phyloP scores from a whole-genome alignment of 2,888 invertebrate species.

The Caenorhabditis japonica region DNA sequence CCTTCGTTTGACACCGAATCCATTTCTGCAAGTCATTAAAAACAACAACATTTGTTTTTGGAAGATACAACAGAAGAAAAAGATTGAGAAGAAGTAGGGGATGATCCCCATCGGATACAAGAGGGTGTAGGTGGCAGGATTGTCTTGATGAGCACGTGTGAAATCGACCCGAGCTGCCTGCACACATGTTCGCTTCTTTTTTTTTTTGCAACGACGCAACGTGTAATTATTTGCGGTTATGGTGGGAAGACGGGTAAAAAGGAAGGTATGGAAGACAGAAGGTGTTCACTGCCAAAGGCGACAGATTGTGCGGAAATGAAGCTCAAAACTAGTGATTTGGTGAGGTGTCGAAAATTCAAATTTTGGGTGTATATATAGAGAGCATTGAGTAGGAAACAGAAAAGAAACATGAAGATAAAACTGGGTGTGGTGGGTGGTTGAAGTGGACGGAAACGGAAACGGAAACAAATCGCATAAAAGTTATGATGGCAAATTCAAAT shows the following conservation, averaged over 20 bases:
- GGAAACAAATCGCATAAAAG: no score
- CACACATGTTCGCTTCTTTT: constrained; percentile 41
- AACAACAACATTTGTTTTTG: no score
- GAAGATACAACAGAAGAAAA: constrained; percentile 5
- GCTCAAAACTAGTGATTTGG: not conserved
- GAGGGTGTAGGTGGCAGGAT: constrained; percentile 13
- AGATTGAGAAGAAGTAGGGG: constrained; percentile 22
- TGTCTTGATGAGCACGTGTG: constrained; percentile 46
- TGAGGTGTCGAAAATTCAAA: not conserved
- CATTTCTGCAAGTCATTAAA: constrained; percentile 12
- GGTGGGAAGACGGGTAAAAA: not conserved
- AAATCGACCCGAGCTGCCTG: constrained; percentile 32
- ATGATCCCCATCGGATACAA: constrained; percentile 4
- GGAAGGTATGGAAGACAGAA: not conserved
- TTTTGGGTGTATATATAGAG: no score
- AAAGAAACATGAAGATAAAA: no score
- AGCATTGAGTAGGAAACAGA: no score
- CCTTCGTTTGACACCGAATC: constrained; percentile 28
- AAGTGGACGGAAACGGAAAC: no score
- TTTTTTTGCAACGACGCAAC: constrained; percentile 3
- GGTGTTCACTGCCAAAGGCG: no score
- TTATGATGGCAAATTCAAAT: no score
- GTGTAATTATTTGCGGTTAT: constrained; percentile 16
- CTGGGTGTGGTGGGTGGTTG: no score
- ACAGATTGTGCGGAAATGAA: constrained; percentile 5